phyloP scores from a whole-genome alignment of 2,113 vertebrate genomes.

The Dasyprocta punctata region DNA sequence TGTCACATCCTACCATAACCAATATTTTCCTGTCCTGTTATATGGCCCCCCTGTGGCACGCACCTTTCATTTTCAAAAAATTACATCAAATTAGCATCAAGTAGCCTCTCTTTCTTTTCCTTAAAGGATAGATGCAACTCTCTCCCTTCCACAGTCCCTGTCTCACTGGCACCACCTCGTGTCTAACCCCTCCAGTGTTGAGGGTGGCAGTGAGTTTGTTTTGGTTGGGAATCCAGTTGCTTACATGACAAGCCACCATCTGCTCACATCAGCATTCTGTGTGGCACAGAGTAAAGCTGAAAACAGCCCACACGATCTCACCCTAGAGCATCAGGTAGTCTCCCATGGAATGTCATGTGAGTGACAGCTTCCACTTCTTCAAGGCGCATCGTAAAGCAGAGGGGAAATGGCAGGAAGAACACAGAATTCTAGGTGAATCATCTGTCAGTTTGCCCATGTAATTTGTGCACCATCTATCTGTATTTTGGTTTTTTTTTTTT shows the following conservation, averaged over 20 bases:
- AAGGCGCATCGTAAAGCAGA: background rate
- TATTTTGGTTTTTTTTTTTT: too few relatives aligned
- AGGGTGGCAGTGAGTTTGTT: background rate
- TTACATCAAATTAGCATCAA: background rate
- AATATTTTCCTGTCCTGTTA: background rate
- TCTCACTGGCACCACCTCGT: background rate
- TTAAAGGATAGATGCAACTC: background rate
- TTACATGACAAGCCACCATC: background rate
- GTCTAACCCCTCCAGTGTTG: background rate
- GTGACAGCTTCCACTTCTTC: background rate
- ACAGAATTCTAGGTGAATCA: background rate
- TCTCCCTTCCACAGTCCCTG: background rate
- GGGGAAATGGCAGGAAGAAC: background rate
- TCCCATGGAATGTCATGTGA: background rate
- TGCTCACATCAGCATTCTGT: background rate
- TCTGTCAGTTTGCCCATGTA: background rate
- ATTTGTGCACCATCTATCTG: background rate
- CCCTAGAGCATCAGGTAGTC: background rate
- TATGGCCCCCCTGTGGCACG: background rate
- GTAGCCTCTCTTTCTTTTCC: background rate
- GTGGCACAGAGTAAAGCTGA: background rate
- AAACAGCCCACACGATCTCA: background rate
- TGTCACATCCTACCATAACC: background rate
- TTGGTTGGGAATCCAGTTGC: background rate
- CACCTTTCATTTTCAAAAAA: background rate